Evolutionary conservation across 2,113 vertebrate genomes (phyloP).

Genomic region (Myiopsitta monachus): DNA sequence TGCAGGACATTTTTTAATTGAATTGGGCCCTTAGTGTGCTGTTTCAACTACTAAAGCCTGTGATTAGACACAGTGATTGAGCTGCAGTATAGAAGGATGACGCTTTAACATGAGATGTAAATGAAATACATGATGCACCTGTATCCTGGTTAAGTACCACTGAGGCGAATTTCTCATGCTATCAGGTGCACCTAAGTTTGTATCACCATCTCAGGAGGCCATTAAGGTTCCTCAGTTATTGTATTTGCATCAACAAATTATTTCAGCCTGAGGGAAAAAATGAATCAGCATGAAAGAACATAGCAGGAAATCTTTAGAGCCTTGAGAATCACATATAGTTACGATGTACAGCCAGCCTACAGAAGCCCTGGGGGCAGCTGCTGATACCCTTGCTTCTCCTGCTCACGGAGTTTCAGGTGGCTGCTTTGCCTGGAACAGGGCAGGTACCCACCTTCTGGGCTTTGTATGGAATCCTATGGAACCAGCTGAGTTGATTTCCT

Average conservation of each 20-base stretch:
- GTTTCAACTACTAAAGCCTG: conserved; percentile 29
- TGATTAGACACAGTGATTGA: conserved; percentile 47
- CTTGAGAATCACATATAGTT: not conserved
- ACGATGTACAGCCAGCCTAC: fast-evolving
- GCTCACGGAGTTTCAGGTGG: not conserved
- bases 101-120: not conserved
- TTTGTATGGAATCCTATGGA: not conserved
- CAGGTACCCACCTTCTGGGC: not conserved
- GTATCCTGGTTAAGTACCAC: not conserved
- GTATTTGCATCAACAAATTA: not conserved
- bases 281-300: not conserved
- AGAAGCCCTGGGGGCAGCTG: not conserved
- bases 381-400: not conserved
- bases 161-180: not conserved
- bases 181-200: not conserved
- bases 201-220: not conserved
- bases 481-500: not conserved
- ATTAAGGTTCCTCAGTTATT: not conserved
- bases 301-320: not conserved
- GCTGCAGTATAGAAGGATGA: not conserved
- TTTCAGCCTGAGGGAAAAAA: not conserved
- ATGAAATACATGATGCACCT: not conserved
- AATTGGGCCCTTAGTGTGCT: conserved; percentile 43
- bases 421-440: not conserved
- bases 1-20: conserved; percentile 51